Percentiles rank a stretch among this genome's conserved stretches.
Evolutionary conservation across 2,797 vertebrate species (phyloP).

Genomic region (Clarias pachynema): DNA sequence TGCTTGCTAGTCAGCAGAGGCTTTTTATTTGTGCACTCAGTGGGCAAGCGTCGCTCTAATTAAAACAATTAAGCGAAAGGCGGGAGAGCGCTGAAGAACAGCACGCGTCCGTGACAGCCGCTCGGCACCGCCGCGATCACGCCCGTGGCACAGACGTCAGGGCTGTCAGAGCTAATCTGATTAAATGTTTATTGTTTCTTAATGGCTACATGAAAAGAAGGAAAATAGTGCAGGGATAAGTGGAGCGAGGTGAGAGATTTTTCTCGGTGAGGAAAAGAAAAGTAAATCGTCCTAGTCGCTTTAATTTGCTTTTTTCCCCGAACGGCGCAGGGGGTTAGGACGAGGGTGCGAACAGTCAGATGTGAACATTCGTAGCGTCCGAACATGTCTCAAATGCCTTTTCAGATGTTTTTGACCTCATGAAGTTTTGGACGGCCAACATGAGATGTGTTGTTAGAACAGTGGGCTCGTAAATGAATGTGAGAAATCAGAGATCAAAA

Average conservation of each 20-base stretch:
- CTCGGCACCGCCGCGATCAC: constrained; percentile 55
- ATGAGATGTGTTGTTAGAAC: neutral
- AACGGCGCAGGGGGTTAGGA: neutral
- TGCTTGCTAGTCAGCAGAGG: constrained; percentile 31
- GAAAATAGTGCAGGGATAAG: neutral
- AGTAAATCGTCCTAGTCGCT: neutral
- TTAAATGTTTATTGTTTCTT: constrained; percentile 57
- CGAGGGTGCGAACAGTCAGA: too few relatives aligned
- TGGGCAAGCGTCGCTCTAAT: constrained; percentile 58
- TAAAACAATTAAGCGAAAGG: constrained; percentile 65
- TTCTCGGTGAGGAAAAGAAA: neutral
- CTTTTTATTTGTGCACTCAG: constrained; percentile 51
- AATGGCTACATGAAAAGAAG: constrained; percentile 46
- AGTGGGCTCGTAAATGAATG: neutral
- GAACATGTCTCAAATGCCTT: neutral
- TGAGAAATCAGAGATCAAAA: neutral
- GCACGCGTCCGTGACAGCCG: constrained; percentile 55
- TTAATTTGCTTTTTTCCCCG: neutral
- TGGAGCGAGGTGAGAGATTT: constrained; percentile 1
- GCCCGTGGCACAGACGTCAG: constrained; percentile 55
- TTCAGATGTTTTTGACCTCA: neutral
- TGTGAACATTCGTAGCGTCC: neutral
- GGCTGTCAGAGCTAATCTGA: constrained; percentile 59
- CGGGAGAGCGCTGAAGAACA: constrained; percentile 55
- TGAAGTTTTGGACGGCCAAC: too few relatives aligned